phyloP scores from a whole-genome alignment of 2,888 invertebrate genomes.

The Deilephila porcellus region DNA sequence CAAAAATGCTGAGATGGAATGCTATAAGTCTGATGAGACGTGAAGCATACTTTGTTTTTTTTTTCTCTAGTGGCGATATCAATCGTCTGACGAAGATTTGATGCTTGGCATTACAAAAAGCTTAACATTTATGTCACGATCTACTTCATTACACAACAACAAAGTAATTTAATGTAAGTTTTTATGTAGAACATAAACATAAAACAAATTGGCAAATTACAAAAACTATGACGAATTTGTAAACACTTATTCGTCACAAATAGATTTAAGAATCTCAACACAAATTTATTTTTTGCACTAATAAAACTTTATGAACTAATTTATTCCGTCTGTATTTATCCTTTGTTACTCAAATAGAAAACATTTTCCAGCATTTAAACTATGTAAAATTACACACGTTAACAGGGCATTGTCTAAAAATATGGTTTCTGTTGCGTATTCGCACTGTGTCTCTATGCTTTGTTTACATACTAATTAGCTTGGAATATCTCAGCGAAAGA shows the following conservation, averaged over 20 bases:
- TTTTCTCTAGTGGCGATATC: too few species aligned
- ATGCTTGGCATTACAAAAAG: not conserved
- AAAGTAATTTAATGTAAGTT: not conserved
- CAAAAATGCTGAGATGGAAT: too few species aligned
- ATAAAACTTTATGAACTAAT: not conserved
- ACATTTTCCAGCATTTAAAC: not conserved
- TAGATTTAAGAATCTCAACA: not conserved
- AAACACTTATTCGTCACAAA: not conserved
- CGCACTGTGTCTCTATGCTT: not conserved
- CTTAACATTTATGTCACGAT: slow-evolving; percentile 2
- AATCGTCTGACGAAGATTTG: not conserved
- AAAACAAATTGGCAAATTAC: not conserved
- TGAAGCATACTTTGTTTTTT: too few species aligned
- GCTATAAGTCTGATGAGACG: too few species aligned
- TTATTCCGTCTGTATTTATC: not conserved
- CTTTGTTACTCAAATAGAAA: not conserved
- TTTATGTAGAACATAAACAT: not conserved
- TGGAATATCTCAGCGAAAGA: slow-evolving; percentile 16
- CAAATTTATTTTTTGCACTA: not conserved
- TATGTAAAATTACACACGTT: not conserved
- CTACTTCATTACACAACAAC: not conserved
- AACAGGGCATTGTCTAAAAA: slow-evolving; percentile 7
- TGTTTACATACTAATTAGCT: slow-evolving; percentile 24
- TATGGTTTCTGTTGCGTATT: not conserved
- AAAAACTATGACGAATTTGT: slow-evolving; percentile 7